Conservation (phyloP, 2,797 vertebrate genomes). For the Acanthurus leucopareius region DNA sequence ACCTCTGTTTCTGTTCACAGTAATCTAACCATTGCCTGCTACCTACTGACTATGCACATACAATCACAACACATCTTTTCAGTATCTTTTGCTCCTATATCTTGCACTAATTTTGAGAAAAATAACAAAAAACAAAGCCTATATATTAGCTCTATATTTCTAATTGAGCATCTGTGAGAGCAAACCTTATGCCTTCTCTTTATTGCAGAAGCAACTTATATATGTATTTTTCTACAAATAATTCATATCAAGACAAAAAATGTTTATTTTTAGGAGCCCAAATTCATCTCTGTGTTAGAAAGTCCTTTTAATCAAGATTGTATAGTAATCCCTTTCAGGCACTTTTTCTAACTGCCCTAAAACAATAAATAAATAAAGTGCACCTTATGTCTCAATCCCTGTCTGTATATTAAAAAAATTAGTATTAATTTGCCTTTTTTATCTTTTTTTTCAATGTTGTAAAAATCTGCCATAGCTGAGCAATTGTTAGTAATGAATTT, state of each 20-base stretch:
- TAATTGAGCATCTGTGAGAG: constrained; percentile 49
- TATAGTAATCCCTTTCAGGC: constrained; percentile 71
- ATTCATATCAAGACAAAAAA: constrained; percentile 27
- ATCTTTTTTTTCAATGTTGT: background rate
- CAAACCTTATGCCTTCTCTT: constrained; percentile 57
- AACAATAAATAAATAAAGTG: constrained; percentile 61
- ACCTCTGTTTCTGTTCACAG: constrained; percentile 44
- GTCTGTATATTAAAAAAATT: constrained; percentile 67
- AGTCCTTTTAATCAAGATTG: constrained; percentile 82
- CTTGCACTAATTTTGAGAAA: constrained; percentile 68
- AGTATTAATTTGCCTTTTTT: constrained; percentile 42
- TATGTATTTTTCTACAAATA: constrained; percentile 66
- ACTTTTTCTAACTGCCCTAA: constrained; percentile 67
- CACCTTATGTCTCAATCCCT: constrained; percentile 73
- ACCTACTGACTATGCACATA: constrained; percentile 36
- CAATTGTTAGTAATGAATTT: background rate
- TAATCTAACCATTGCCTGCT: constrained; percentile 44
- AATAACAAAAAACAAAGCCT: constrained; percentile 30
- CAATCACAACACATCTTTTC: constrained; percentile 32
- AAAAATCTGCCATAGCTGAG: background rate
- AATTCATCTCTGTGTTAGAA: constrained; percentile 84
- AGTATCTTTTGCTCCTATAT: constrained; percentile 45
- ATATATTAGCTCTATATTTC: constrained; percentile 51
- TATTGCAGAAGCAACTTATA: constrained; percentile 43
- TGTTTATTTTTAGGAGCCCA: constrained; percentile 41